Base-by-base conservation (phyloP, 1,140 invertebrate species). In the Cydia pomonella region DNA sequence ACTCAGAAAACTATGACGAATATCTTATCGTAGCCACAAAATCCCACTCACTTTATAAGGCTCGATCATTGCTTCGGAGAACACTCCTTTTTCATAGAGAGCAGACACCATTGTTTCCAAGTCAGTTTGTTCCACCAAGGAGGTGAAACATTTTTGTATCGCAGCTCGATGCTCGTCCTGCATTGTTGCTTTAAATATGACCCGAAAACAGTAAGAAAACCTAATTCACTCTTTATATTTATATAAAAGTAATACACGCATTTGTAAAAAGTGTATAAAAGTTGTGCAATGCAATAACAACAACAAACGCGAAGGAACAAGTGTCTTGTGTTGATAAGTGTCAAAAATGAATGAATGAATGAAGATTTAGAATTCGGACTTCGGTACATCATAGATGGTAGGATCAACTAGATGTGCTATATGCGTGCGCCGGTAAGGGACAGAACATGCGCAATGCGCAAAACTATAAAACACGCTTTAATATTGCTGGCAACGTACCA, bases 51-150 rank as follows among this genome's bases (percentile, higher is more conserved):
- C 93, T 77, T 80, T 86, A 73, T 90, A 93, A 10, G 83, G 86
- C 79, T 93, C 93, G 33, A 92, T 92, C 91, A 93, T 93, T 66
- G 81, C 80, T 23, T 87, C 82, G 0, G 93, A 92, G 75, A 93
- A 93, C 3, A 93, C 92, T 50, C 87, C 88, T 78, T 91, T 93
- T 79, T 93, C 91, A 50, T 87, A 89, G 3, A 93, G 75, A 13
- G 80, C 73, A 12, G 88, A 82, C 5, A 93, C 84, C 81, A 93
- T 87, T 3, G 78, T 71, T 64, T 93, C 85, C 2, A 93, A 76
- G 74, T 92, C 88, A 5, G 93, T 93, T 78, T 88, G 86, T 38
- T 92, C 88, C 25, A 93, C 88, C 23, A 93, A 81, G 12, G 90
- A 92, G 4, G 29, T 74, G 79, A 88, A 93, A 76, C 92, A 90